A percentile compares a stretch with the other conserved stretches of the same genome.
Conservation (phyloP, 1,140 invertebrate species). For the Gryon sp. region DNA sequence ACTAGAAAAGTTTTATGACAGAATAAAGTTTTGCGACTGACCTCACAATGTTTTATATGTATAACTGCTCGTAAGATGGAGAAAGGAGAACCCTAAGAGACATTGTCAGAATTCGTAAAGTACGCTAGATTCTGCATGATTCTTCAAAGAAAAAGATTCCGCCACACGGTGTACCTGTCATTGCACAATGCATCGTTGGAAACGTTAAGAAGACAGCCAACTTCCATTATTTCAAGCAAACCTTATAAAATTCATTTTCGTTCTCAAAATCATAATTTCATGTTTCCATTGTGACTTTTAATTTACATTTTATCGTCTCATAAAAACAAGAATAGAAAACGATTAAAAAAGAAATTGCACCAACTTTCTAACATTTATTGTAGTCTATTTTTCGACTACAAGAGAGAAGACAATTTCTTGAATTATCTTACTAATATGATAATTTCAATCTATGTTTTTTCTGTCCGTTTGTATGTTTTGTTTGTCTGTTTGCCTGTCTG, state of each 20-base stretch:
- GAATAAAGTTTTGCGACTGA: conserved; percentile 46
- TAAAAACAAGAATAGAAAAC: no score
- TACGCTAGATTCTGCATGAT: conserved; percentile 49
- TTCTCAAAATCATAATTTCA: no score
- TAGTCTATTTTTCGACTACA: no score
- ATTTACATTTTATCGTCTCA: no score
- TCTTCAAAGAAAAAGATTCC: conserved; percentile 49
- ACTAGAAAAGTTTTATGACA: conserved; percentile 38
- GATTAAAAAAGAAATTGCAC: no score
- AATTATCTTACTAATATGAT: no score
- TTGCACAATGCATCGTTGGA: conserved; percentile 43
- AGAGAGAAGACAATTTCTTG: no score
- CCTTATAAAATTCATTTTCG: conserved; percentile 48
- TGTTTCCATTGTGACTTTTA: no score
- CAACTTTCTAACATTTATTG: no score
- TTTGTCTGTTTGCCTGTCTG: no score
- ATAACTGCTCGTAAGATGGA: conserved; percentile 36
- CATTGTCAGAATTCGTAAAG: conserved; percentile 56
- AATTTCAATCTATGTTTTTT: no score
- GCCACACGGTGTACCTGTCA: conserved; percentile 29
- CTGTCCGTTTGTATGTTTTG: no score
- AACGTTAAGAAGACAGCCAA: conserved; percentile 54
- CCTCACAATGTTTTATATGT: conserved; percentile 49
- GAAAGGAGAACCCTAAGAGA: conserved; percentile 41
- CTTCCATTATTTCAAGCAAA: conserved; percentile 54